phyloP scores from a whole-genome alignment of 1,140 invertebrate species.

The Neodiprion lecontei region DNA sequence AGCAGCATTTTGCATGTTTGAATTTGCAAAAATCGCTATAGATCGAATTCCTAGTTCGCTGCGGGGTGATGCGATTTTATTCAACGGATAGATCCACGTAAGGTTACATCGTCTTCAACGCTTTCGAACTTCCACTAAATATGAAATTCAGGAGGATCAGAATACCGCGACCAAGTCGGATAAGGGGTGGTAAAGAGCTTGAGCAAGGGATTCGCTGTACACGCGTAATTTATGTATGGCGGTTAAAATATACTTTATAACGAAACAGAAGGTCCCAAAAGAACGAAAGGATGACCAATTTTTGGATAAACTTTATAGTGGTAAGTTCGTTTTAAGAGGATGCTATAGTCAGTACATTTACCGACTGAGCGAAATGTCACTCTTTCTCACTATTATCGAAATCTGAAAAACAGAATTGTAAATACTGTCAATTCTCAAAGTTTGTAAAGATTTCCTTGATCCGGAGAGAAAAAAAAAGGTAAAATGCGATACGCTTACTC shows the following conservation, averaged over 20 bases:
- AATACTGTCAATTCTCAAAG: too few species aligned
- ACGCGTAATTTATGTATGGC: not conserved
- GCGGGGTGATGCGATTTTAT: not conserved
- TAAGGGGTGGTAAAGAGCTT: not conserved
- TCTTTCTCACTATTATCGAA: too few species aligned
- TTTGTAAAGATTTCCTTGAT: too few species aligned
- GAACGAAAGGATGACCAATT: not conserved
- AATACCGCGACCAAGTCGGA: not conserved
- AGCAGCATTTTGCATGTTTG: too few species aligned
- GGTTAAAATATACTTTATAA: not conserved
- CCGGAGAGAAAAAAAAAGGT: too few species aligned
- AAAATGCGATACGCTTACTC: too few species aligned
- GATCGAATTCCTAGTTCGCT: not conserved
- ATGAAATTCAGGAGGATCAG: not conserved
- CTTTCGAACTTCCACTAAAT: slow-evolving; percentile 1
- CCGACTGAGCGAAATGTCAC: too few species aligned
- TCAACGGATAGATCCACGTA: not conserved
- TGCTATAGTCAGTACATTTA: too few species aligned
- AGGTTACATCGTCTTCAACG: not conserved
- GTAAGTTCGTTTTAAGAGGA: too few species aligned
- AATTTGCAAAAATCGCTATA: too few species aligned
- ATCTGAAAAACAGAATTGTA: too few species aligned
- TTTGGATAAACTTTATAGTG: too few species aligned
- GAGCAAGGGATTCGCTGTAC: not conserved
- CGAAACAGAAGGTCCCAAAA: not conserved